Evolutionary conservation across 2,113 vertebrate species (phyloP).

Genomic region (Phasianus colchicus): DNA sequence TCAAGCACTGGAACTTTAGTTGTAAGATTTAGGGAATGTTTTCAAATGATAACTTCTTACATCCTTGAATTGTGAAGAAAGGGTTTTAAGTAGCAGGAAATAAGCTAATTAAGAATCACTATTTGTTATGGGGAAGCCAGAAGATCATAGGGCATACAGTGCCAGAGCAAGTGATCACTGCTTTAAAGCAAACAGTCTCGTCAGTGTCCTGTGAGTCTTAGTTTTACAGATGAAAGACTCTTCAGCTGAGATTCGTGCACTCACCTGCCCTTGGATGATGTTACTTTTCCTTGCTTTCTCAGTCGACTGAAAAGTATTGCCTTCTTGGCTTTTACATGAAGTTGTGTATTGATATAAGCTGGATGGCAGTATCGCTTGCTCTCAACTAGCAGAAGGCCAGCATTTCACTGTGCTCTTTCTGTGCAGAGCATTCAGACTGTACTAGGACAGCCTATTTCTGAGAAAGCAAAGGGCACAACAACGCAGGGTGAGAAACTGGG

Average conservation of each 20-base stretch:
- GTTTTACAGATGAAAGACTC: background rate
- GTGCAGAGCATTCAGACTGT: rapidly evolving
- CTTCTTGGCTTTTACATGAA: background rate
- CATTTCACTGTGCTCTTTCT: background rate
- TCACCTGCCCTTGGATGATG: background rate
- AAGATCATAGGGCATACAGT: background rate
- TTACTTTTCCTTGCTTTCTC: background rate
- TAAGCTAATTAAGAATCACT: background rate
- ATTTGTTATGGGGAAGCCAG: background rate
- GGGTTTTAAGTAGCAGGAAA: background rate
- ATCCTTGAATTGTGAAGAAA: background rate
- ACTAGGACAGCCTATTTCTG: background rate
- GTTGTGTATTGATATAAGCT: no score
- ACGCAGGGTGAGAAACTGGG: no score
- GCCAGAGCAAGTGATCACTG: background rate
- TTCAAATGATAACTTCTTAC: background rate
- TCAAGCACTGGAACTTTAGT: background rate
- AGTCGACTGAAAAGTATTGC: background rate
- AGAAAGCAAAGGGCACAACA: background rate
- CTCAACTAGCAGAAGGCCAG: background rate
- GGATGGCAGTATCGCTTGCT: background rate
- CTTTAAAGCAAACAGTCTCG: background rate
- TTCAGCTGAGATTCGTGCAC: background rate
- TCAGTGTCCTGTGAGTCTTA: background rate
- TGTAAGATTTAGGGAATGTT: background rate